These are phyloP conservation scores for Ibycter americanus DNA, from an alignment of 2,797 vertebrate species.

Conservation along the genomic window DNA sequence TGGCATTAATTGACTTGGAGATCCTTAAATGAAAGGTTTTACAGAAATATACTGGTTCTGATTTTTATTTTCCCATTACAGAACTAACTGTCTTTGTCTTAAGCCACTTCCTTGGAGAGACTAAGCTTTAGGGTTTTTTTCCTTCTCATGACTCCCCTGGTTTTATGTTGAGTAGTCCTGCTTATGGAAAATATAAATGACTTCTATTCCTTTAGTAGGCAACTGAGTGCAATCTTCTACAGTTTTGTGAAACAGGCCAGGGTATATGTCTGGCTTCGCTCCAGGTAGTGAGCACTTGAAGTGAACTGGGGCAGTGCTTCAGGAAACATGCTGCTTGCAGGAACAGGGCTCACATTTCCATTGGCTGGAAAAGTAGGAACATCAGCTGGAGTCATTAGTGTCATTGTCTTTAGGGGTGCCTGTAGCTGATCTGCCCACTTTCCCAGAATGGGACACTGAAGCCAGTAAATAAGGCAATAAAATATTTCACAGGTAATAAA, in stretches of 20 bases:
- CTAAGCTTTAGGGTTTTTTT: not conserved
- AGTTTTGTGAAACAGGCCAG: not conserved
- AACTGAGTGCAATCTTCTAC: not conserved
- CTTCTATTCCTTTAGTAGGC: not conserved
- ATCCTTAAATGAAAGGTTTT: not conserved
- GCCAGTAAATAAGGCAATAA: conserved; percentile 45
- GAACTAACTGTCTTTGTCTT: not conserved
- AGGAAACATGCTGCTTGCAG: conserved; percentile 11
- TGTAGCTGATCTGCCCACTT: conserved; percentile 7
- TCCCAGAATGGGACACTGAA: conserved; percentile 26
- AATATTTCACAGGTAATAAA: conserved; percentile 54
- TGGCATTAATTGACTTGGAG: not conserved
- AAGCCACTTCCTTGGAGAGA: not conserved
- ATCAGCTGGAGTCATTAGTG: conserved; percentile 58
- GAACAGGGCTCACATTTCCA: conserved; percentile 13
- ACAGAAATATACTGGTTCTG: not conserved
- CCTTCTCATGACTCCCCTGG: not conserved
- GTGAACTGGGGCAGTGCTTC: not conserved
- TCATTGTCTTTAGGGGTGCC: conserved; percentile 8
- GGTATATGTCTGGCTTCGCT: not conserved
- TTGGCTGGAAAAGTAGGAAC: conserved; percentile 26
- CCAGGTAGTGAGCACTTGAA: not conserved
- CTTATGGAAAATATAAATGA: not conserved
- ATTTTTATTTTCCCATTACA: not conserved
- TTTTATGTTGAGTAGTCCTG: not conserved